phyloP scores from a whole-genome alignment of 2,888 invertebrate genomes.

The Machimus rusticus region DNA sequence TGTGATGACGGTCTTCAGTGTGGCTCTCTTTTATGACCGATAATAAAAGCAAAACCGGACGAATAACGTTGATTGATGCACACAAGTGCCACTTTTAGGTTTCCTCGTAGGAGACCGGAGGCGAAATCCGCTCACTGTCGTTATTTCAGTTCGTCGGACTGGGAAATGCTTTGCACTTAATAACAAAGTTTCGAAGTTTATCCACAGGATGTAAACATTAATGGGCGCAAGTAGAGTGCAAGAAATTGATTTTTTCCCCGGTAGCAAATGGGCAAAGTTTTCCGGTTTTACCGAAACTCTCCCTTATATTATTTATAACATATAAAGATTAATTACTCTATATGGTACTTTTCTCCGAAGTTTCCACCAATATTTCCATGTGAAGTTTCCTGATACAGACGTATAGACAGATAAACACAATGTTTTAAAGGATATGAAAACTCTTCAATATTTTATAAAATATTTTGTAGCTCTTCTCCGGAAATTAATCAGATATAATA shows the following conservation, averaged over 20 bases:
- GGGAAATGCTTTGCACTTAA: constrained; percentile 3
- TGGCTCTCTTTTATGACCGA: neutral
- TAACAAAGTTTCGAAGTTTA: constrained; percentile 19
- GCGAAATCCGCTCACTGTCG: neutral
- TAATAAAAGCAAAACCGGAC: constrained; percentile 14
- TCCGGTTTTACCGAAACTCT: neutral
- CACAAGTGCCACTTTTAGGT: neutral
- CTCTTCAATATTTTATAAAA: neutral
- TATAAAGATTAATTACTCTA: neutral
- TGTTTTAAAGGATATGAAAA: too few relatives aligned
- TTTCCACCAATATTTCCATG: neutral
- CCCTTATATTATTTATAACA: neutral
- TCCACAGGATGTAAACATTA: constrained; percentile 14
- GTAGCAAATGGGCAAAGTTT: neutral
- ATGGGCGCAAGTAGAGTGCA: constrained; percentile 1
- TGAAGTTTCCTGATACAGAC: neutral
- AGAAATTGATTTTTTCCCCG: constrained; percentile 18
- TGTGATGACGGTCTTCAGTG: neutral
- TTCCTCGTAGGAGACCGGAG: neutral
- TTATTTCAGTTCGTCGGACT: neutral
- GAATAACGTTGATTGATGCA: constrained; percentile 24
- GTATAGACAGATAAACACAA: neutral
- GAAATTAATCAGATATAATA: too few relatives aligned
- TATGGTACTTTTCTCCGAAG: neutral
- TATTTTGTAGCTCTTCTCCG: neutral